Conservation (phyloP, 2,797 vertebrate genomes). For the Chaetodon trifasciatus region DNA sequence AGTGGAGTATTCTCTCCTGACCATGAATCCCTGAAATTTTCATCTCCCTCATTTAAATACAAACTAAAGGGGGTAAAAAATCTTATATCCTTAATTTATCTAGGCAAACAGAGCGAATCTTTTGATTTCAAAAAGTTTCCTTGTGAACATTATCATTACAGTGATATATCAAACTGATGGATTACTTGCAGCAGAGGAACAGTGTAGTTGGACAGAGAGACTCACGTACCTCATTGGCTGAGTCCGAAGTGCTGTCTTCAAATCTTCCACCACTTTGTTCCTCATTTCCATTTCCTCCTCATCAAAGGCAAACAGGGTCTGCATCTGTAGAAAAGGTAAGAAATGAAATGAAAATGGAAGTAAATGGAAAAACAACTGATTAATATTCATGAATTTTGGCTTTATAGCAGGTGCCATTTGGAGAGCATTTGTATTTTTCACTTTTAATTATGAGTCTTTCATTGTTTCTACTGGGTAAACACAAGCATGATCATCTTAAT, state of each 20-base stretch:
- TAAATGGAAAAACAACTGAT: background rate
- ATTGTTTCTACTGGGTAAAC: constrained; percentile 20
- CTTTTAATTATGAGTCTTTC: constrained; percentile 14
- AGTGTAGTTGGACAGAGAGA: background rate
- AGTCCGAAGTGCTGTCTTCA: constrained; percentile 97
- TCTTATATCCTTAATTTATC: too few species aligned
- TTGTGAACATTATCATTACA: too few species aligned
- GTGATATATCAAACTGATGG: too few species aligned
- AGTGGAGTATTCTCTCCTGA: background rate
- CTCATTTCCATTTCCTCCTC: constrained; percentile 98
- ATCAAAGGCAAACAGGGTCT: constrained; percentile 94
- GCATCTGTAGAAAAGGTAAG: constrained; percentile 88
- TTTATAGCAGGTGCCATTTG: background rate
- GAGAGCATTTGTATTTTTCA: background rate
- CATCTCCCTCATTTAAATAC: too few species aligned
- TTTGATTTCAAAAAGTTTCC: too few species aligned
- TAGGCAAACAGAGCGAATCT: too few species aligned
- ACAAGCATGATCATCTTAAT: constrained; percentile 29
- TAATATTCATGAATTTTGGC: background rate
- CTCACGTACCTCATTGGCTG: constrained; percentile 95
- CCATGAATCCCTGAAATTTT: background rate
- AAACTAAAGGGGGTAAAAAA: too few species aligned
- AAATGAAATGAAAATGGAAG: background rate
- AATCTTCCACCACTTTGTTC: constrained; percentile 97
- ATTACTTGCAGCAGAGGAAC: background rate